Base-by-base conservation (phyloP, 2,113 vertebrate genomes). In the Nematolebias whitei region DNA sequence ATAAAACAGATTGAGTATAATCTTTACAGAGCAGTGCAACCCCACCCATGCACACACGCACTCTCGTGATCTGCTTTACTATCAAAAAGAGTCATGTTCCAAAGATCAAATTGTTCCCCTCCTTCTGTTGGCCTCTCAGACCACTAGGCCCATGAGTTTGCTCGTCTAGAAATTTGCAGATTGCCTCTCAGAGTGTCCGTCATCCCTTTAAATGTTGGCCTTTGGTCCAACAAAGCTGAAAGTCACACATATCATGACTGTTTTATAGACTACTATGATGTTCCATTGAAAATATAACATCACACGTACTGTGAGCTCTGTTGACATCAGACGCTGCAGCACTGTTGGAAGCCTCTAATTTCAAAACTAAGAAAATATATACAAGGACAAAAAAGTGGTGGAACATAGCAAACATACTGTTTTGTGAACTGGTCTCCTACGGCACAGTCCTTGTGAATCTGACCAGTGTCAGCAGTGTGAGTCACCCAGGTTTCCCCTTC, bases 401-500 rank as follows among this genome's bases (percentile, higher is more conserved):
- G 48, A 73, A 19, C 53, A 57, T 19, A 79, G 52, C 2, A 51
- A 74, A 48, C 74, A 63, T 56, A 51, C 48, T 50, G 48, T 68
- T 59, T 60, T 48, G 39, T 49, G 57, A 47, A 50, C 48, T 35
- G 44, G 56, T 63, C 43, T 71, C 58, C 19, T 15, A 6, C 71
- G 29, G 70, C 56, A 22, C 23, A 50, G 38, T 67, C 79, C 20
- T 60, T 56, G 16, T 22, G 18, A 60, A 53, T 71, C 69, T 51
- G 63, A 53, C 57, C 65, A 35, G 49, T 26, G 11, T 63, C 60
- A 20, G 24, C 29, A 3, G 10, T 64, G 29, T 81, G 79, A 80
- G 61, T 80, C 79, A 68, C 58, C 32, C 71, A 26, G 62, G 50
- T 49, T 54, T 18, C 64, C 72, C 54, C 66, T 83, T 63, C 59